Conservation (phyloP, 2,113 vertebrate genomes). For the Pelobates fuscus region DNA sequence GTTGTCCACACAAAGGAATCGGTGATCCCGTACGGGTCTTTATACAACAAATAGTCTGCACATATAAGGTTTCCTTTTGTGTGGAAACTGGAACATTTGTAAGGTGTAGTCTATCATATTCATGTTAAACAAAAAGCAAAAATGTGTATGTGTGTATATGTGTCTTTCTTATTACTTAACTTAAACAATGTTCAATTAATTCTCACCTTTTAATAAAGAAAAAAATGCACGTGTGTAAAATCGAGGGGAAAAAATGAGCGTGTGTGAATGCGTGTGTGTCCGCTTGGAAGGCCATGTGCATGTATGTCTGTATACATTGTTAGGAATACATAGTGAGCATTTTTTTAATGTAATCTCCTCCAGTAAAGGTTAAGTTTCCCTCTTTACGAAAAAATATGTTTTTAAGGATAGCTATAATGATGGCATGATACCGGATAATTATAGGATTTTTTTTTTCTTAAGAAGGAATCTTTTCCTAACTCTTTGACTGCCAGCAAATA, state of each 20-base stretch:
- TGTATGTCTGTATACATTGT: no score
- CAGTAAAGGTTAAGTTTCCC: background rate
- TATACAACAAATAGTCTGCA: background rate
- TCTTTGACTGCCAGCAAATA: slow-evolving; percentile 32
- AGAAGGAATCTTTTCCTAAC: slow-evolving; percentile 26
- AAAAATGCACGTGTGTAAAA: no score
- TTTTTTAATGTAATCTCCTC: background rate
- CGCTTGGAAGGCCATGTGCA: no score
- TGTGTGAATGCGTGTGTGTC: background rate
- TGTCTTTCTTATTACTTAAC: no score
- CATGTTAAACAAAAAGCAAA: background rate
- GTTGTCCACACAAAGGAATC: slow-evolving; percentile 2
- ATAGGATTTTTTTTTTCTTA: slow-evolving; percentile 1
- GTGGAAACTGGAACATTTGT: background rate
- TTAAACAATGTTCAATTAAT: no score
- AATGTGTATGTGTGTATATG: background rate
- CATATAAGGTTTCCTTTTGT: background rate
- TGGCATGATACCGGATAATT: slow-evolving; percentile 22
- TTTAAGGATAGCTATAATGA: slow-evolving; percentile 21
- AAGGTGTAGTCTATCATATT: background rate
- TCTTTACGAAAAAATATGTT: slow-evolving; percentile 17
- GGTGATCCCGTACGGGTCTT: background rate
- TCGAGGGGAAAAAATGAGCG: background rate
- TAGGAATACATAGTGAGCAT: no score
- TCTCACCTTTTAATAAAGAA: background rate